These are phyloP conservation scores for Tipula vernalis DNA, from an alignment of 2,888 invertebrate genomes.

Conservation along the genomic window DNA sequence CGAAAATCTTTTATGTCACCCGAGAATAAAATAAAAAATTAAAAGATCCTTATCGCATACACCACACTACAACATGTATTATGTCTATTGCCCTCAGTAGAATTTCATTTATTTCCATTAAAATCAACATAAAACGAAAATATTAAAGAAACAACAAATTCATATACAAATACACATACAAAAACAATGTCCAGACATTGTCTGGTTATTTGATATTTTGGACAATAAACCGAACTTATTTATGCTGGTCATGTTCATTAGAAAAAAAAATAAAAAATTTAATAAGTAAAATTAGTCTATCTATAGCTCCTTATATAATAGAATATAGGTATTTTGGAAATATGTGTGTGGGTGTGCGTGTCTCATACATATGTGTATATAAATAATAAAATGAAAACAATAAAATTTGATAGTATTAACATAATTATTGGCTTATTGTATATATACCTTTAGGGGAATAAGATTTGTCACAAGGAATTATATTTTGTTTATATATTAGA, in stretches of 20 bases:
- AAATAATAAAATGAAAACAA: neutral
- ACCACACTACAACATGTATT: neutral
- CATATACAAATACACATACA: neutral
- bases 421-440: neutral
- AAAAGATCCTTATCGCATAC: neutral
- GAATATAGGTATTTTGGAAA: neutral
- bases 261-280: neutral
- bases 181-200: neutral
- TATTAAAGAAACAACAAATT: neutral
- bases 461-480: neutral
- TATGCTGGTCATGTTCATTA: constrained; percentile 4
- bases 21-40: neutral
- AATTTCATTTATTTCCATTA: neutral
- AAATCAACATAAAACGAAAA: neutral
- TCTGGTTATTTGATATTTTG: neutral
- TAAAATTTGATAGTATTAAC: neutral
- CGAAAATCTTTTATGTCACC: neutral
- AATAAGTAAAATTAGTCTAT: neutral
- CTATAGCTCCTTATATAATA: neutral
- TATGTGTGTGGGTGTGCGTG: neutral
- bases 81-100: constrained; percentile 4
- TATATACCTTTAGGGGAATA: neutral
- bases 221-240: neutral
- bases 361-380: neutral
- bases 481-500: neutral